These are phyloP conservation scores for Frankliniella fusca DNA, from an alignment of 2,888 invertebrate genomes.

Conservation along the genomic window DNA sequence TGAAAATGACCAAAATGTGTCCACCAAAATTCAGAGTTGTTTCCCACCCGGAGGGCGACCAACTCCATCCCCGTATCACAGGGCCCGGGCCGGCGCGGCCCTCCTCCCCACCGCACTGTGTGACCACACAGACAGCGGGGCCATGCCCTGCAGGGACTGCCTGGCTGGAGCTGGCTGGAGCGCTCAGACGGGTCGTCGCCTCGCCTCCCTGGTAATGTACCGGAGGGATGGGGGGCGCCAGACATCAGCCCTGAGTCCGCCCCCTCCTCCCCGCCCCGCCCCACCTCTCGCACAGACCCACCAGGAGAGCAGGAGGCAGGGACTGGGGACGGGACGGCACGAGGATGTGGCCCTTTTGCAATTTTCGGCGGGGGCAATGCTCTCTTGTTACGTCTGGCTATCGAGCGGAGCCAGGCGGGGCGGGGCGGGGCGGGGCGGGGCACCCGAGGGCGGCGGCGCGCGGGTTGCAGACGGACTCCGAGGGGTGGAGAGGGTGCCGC, in stretches of 20 bases:
- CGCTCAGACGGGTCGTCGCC: constrained; percentile 4
- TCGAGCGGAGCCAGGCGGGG: background rate
- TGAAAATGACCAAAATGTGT: too few species aligned
- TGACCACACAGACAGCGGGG: too few species aligned
- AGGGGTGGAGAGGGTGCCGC: background rate
- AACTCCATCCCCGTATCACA: too few species aligned
- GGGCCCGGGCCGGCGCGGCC: too few species aligned
- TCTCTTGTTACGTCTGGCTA: constrained; percentile 15
- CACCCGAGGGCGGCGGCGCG: constrained; percentile 7
- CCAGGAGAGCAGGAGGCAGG: too few species aligned
- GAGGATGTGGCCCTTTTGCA: constrained; percentile 12
- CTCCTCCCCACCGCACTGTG: too few species aligned
- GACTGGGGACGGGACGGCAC: background rate
- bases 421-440: background rate
- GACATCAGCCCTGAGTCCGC: background rate
- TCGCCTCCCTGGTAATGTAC: background rate
- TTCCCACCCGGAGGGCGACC: too few species aligned
- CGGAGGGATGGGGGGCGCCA: background rate
- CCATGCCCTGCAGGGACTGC: background rate
- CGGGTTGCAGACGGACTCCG: constrained; percentile 5
- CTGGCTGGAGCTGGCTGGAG: background rate
- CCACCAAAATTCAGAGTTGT: too few species aligned
- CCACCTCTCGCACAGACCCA: too few species aligned
- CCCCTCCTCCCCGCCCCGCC: background rate
- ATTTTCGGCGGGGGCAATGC: constrained; percentile 14